These are phyloP conservation scores for Ypsolopha scabrella DNA, from an alignment of 2,888 invertebrate genomes.

Conservation along the genomic window DNA sequence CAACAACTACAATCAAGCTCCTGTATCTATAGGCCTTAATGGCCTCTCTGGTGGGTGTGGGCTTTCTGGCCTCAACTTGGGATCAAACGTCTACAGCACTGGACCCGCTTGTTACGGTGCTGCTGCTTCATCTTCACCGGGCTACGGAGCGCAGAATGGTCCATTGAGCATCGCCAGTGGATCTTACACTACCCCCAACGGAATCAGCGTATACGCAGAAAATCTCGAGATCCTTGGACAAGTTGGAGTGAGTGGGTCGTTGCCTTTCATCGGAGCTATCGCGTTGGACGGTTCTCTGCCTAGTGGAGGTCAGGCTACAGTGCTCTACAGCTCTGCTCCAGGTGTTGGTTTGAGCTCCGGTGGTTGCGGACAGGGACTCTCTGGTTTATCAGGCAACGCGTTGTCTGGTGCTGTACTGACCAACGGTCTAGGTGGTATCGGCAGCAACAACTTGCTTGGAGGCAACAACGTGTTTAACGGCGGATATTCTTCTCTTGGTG, in stretches of 20 bases:
- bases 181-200: conserved; percentile 26
- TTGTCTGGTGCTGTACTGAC: neutral
- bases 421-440: neutral
- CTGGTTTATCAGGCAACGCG: neutral
- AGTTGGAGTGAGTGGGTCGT: conserved; percentile 11
- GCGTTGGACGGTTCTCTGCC: conserved; percentile 18
- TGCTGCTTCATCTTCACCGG: too few species aligned
- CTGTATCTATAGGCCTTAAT: too few species aligned
- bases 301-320: neutral
- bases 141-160: conserved; percentile 15
- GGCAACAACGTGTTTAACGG: too few species aligned
- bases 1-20: too few species aligned
- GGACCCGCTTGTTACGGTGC: too few species aligned
- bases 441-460: too few species aligned
- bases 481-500: too few species aligned
- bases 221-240: conserved; percentile 16
- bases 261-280: conserved; percentile 17
- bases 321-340: neutral
- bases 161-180: conserved; percentile 22
- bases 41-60: too few species aligned
- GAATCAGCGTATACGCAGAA: conserved; percentile 25
- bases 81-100: too few species aligned
- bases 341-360: neutral
- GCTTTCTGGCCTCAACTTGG: too few species aligned
- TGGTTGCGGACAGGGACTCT: neutral